Conservation (phyloP, 2,797 vertebrate genomes). For the Lacerta viridis region DNA sequence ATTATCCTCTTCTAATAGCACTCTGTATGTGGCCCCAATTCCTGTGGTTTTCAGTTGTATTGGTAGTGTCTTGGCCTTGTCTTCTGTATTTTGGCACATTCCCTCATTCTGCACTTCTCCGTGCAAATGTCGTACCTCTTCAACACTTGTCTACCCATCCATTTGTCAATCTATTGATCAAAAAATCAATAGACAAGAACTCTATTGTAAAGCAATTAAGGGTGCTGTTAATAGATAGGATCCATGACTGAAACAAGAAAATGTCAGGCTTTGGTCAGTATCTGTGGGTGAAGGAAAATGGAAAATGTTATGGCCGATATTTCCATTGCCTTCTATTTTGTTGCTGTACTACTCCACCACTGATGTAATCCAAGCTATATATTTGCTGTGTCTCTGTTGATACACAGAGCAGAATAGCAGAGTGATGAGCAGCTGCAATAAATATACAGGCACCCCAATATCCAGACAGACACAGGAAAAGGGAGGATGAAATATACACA, state of each 20-base stretch:
- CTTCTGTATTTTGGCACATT: slow-evolving; percentile 9
- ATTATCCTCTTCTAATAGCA: too few species aligned
- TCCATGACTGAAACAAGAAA: not conserved
- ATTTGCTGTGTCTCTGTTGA: not conserved
- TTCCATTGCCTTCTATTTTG: not conserved
- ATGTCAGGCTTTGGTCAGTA: not conserved
- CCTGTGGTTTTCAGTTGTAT: not conserved
- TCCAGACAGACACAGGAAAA: not conserved
- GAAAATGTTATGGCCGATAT: not conserved
- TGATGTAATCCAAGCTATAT: not conserved
- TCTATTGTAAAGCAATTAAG: slow-evolving; percentile 35
- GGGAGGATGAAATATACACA: not conserved
- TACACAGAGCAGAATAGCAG: not conserved
- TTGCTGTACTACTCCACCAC: not conserved
- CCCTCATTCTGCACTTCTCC: not conserved
- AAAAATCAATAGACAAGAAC: slow-evolving; percentile 31
- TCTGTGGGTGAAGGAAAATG: not conserved
- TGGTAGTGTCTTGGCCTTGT: not conserved
- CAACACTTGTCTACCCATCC: slow-evolving; percentile 8
- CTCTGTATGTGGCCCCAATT: too few species aligned
- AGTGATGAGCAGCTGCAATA: not conserved
- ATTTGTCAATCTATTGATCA: slow-evolving; percentile 32
- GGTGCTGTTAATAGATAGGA: slow-evolving; percentile 7
- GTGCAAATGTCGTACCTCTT: not conserved
- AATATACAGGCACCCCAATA: not conserved